Conservation (phyloP, 2,888 invertebrate genomes). For the Cheilosia pagana region DNA sequence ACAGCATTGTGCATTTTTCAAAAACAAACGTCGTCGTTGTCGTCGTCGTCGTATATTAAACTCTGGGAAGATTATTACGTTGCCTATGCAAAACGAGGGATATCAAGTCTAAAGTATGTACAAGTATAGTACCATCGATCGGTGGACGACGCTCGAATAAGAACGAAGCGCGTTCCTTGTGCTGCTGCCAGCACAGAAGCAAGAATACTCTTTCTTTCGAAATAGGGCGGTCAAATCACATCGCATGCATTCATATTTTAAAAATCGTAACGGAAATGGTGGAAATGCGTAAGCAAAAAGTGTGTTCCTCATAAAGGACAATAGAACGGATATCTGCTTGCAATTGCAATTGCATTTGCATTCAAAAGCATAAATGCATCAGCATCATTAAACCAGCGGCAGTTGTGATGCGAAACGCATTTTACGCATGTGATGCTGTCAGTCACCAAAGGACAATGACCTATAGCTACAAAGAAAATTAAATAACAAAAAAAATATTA, state of each 20-base stretch:
- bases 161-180: conserved; percentile 28
- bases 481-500: not conserved
- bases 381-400: conserved; percentile 13
- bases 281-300: conserved; percentile 36
- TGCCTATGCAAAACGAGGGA: conserved; percentile 40
- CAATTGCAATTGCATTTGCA: conserved; percentile 37
- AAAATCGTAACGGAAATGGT: conserved; percentile 49
- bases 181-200: conserved; percentile 2
- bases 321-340: conserved; percentile 23
- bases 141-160: conserved; percentile 27
- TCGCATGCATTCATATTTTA: conserved; percentile 30
- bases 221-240: conserved; percentile 54
- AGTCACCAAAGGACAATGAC: conserved; percentile 57
- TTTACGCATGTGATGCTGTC: conserved; percentile 61
- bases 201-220: conserved; percentile 20
- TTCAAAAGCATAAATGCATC: conserved; percentile 18
- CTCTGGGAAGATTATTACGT: conserved; percentile 43
- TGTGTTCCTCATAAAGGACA: conserved; percentile 26
- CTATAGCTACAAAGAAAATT: conserved; percentile 30
- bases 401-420: conserved; percentile 59
- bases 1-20: conserved; percentile 65
- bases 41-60: not conserved
- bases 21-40: conserved; percentile 32
- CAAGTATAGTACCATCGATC: conserved; percentile 35
- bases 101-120: conserved; percentile 47